These are phyloP conservation scores for Oxygymnocypris stewartii DNA, from an alignment of 2,113 vertebrate genomes.

Conservation along the genomic window DNA sequence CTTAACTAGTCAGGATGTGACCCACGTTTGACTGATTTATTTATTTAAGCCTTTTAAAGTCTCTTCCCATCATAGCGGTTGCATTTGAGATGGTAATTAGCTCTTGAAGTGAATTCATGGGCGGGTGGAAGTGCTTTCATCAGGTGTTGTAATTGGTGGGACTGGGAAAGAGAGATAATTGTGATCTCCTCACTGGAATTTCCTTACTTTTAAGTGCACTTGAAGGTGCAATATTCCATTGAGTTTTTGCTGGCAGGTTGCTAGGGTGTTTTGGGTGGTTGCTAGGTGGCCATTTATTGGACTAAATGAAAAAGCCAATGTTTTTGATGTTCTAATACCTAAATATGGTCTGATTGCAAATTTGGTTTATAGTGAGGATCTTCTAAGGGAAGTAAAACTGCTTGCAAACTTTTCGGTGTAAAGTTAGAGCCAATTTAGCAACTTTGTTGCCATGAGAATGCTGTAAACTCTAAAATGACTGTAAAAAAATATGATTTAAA, in stretches of 20 bases:
- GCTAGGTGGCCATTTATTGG: background rate
- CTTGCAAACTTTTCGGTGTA: too few species aligned
- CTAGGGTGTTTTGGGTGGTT: background rate
- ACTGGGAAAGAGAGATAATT: background rate
- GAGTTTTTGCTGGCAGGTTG: background rate
- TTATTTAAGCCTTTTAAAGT: conserved; percentile 48
- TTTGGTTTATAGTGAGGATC: background rate
- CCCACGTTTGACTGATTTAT: conserved; percentile 43
- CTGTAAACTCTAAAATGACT: too few species aligned
- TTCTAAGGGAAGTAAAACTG: background rate
- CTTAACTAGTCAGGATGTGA: conserved; percentile 52
- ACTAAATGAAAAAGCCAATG: background rate
- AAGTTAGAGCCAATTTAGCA: too few species aligned
- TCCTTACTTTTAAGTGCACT: background rate
- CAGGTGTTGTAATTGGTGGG: conserved; percentile 25
- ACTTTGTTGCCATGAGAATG: too few species aligned
- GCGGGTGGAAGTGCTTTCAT: conserved; percentile 15
- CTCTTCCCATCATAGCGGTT: background rate
- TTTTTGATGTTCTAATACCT: background rate
- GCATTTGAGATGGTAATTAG: conserved; percentile 43
- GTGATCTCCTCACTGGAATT: background rate
- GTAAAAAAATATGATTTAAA: too few species aligned
- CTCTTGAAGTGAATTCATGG: conserved; percentile 34
- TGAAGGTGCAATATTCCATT: background rate
- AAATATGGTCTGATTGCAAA: background rate